Conservation (phyloP, 2,113 vertebrate species). For the Shinisaurus crocodilurus region DNA sequence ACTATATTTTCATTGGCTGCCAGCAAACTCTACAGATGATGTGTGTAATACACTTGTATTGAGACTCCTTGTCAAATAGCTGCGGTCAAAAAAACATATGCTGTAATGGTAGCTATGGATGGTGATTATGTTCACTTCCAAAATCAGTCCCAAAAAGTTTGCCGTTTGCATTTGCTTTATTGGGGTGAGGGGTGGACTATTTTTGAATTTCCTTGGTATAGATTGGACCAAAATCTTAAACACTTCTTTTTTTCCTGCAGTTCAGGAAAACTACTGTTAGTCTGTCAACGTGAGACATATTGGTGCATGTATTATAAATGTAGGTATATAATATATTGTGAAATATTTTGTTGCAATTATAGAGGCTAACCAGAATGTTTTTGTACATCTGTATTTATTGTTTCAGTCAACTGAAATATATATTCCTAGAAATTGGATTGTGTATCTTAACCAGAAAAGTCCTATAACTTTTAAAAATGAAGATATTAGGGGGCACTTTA, state of each 20-base stretch:
- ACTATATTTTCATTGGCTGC: background rate
- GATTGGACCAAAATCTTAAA: constrained; percentile 79
- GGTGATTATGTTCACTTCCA: constrained; percentile 56
- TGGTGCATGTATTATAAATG: constrained; percentile 80
- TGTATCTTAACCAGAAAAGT: constrained; percentile 44
- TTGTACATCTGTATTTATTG: constrained; percentile 71
- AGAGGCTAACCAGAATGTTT: constrained; percentile 78
- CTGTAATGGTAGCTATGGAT: constrained; percentile 53
- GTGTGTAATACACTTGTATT: constrained; percentile 10
- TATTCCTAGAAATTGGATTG: constrained; percentile 61
- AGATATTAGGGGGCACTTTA: constrained; percentile 72
- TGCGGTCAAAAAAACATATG: constrained; percentile 55
- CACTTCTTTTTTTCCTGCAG: constrained; percentile 65
- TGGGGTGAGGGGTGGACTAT: constrained; percentile 49
- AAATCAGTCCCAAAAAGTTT: constrained; percentile 42
- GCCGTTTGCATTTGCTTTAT: constrained; percentile 33
- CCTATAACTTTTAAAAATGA: constrained; percentile 46
- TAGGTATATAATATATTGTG: constrained; percentile 76
- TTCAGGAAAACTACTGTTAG: constrained; percentile 61
- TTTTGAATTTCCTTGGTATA: constrained; percentile 54
- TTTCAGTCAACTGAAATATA: constrained; percentile 61
- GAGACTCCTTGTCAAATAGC: constrained; percentile 43
- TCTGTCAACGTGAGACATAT: constrained; percentile 76
- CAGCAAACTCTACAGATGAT: constrained; percentile 17
- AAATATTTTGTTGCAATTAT: constrained; percentile 69